Conservation (phyloP, 2,797 vertebrate species). For the Acridotheres tristis region DNA sequence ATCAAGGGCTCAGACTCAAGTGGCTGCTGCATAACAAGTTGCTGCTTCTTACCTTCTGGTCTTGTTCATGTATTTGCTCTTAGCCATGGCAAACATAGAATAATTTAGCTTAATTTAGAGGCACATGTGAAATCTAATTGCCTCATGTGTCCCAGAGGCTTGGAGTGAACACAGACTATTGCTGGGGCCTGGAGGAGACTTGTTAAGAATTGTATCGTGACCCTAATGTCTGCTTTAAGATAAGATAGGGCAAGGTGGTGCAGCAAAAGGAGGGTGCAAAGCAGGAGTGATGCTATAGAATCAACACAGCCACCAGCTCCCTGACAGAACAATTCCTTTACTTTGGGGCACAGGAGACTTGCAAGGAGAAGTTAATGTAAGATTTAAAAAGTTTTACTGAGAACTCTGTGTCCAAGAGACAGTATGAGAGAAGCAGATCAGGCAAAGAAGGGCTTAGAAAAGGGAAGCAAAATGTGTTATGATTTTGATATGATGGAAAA, state of each 20-base stretch:
- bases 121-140: background rate
- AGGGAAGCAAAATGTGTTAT: background rate
- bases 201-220: background rate
- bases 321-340: background rate
- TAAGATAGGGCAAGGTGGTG: background rate
- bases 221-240: background rate
- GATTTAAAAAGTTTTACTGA: background rate
- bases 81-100: background rate
- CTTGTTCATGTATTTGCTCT: background rate
- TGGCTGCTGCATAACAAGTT: background rate
- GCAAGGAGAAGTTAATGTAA: background rate
- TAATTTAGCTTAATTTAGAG: background rate
- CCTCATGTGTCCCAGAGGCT: background rate
- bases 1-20: background rate
- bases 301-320: background rate
- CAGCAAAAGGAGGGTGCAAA: background rate
- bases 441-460: background rate
- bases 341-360: background rate
- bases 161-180: background rate
- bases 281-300: background rate
- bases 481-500: background rate
- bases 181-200: background rate
- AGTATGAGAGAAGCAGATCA: background rate
- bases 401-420: background rate
- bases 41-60: background rate